Evolutionary conservation across 2,113 vertebrate genomes (phyloP).

Genomic region (Lynx canadensis): DNA sequence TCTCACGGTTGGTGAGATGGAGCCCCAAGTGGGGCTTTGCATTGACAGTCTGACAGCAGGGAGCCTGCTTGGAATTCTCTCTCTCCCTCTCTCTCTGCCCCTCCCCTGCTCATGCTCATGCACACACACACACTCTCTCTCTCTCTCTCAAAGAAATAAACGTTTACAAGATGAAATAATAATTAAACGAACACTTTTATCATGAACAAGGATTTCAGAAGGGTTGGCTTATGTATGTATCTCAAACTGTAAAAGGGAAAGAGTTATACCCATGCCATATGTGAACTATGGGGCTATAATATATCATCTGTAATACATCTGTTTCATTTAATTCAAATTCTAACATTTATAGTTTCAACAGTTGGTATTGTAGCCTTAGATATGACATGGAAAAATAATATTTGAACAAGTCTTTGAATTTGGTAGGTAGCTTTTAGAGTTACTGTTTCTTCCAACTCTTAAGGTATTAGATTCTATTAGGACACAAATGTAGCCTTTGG

Average conservation of each 20-base stretch:
- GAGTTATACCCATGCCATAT: background rate
- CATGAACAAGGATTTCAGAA: constrained; percentile 57
- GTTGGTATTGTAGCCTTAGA: background rate
- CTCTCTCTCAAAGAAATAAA: too few species aligned
- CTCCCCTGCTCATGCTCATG: too few species aligned
- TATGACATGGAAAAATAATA: background rate
- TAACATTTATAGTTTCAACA: constrained; percentile 37
- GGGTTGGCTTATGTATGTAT: background rate
- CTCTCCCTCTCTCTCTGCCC: too few species aligned
- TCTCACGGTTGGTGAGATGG: too few species aligned
- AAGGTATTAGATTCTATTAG: background rate
- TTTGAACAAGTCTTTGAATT: constrained; percentile 30
- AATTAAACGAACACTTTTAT: constrained; percentile 53
- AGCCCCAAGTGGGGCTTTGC: too few species aligned
- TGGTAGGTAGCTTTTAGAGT: constrained; percentile 30
- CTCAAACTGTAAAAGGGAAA: constrained; percentile 28
- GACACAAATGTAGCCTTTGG: background rate
- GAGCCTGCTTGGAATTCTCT: too few species aligned
- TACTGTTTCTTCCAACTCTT: constrained; percentile 7
- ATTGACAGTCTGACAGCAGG: too few species aligned
- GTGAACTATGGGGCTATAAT: constrained; percentile 19
- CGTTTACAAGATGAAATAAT: too few species aligned
- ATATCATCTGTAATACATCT: constrained; percentile 55
- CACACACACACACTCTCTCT: too few species aligned
- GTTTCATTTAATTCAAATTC: constrained; percentile 28